Conservation (phyloP, 1,140 invertebrate species). For the Tachypleus tridentatus region DNA sequence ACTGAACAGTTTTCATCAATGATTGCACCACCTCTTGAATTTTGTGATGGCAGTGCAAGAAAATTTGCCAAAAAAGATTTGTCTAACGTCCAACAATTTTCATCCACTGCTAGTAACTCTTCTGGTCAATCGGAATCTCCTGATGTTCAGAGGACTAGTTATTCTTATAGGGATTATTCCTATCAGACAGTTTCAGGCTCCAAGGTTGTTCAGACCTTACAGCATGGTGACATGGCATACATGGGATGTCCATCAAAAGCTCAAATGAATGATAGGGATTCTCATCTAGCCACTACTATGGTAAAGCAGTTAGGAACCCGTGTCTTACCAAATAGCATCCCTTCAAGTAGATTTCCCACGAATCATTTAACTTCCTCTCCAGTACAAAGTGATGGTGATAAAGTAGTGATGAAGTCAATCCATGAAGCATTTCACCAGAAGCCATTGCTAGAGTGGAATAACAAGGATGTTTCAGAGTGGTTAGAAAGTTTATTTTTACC, state of each 20-base stretch:
- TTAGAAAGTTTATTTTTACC: slow-evolving; percentile 37
- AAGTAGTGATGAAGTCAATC: not conserved
- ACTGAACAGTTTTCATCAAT: slow-evolving; percentile 10
- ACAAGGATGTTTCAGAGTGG: slow-evolving; percentile 40
- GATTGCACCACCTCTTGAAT: slow-evolving; percentile 22
- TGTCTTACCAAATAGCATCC: too few species aligned
- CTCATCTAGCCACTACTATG: too few species aligned
- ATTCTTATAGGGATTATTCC: not conserved
- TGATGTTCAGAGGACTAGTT: not conserved
- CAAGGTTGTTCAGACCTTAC: not conserved
- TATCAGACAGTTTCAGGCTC: not conserved
- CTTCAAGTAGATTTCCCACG: too few species aligned
- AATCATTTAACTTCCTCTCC: slow-evolving; percentile 1
- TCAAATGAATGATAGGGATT: too few species aligned
- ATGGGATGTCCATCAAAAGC: too few species aligned
- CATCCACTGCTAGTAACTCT: slow-evolving; percentile 2
- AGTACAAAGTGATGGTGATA: not conserved
- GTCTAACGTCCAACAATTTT: not conserved
- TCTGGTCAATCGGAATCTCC: slow-evolving; percentile 1
- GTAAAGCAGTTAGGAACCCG: slow-evolving; percentile 3
- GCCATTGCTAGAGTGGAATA: slow-evolving; percentile 33
- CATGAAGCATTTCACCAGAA: slow-evolving; percentile 31
- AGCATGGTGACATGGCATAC: not conserved
- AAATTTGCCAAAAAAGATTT: not conserved
- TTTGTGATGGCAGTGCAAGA: slow-evolving; percentile 17